Evolutionary conservation across 2,113 vertebrate species (phyloP).

Genomic region (Thunnus thynnus): DNA sequence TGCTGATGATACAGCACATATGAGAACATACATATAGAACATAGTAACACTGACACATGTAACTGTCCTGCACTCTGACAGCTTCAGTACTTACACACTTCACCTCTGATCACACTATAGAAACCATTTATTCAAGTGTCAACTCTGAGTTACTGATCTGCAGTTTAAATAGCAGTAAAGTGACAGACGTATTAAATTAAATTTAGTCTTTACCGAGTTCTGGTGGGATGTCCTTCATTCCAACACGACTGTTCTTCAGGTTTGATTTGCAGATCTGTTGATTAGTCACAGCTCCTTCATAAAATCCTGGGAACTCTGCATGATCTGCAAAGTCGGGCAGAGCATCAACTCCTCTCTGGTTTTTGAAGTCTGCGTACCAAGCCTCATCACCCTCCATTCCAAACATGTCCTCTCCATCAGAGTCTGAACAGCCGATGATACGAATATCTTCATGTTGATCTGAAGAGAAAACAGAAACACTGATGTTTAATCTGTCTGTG

Average conservation of each 20-base stretch:
- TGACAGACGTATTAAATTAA: too few species aligned
- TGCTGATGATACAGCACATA: too few species aligned
- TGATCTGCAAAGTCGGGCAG: not conserved
- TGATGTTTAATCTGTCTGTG: too few species aligned
- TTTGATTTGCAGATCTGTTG: not conserved
- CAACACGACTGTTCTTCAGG: rapidly evolving
- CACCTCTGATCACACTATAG: too few species aligned
- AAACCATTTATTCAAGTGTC: too few species aligned
- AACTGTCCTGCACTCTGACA: too few species aligned
- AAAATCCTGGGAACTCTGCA: not conserved
- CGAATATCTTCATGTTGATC: rapidly evolving
- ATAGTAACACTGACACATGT: too few species aligned
- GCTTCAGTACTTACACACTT: too few species aligned
- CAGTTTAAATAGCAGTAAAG: too few species aligned
- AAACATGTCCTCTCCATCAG: not conserved
- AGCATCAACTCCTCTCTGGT: rapidly evolving
- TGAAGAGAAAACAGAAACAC: not conserved
- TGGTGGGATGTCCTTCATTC: rapidly evolving
- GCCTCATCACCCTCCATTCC: conserved; percentile 50
- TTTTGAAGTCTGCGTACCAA: conserved; percentile 39
- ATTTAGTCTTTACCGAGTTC: not conserved
- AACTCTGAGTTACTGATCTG: too few species aligned
- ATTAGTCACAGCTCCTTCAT: rapidly evolving
- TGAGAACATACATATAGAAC: too few species aligned
- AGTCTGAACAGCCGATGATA: not conserved